Conservation (phyloP, 2,888 invertebrate species). For the Candidula unifasciata region DNA sequence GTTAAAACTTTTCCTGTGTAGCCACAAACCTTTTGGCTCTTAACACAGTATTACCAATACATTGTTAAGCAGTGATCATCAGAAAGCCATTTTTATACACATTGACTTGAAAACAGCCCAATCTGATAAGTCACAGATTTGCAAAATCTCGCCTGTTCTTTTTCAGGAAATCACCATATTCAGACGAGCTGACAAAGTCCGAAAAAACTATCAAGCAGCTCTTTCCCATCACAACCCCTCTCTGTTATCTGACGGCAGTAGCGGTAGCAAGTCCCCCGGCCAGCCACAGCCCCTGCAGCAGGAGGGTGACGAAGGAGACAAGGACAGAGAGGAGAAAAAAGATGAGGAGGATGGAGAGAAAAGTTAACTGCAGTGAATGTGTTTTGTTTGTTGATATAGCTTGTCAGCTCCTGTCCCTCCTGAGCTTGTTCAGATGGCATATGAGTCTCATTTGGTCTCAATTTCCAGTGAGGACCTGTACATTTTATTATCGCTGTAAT, state of each 20-base stretch:
- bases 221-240: conserved; percentile 56
- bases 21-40: too few species aligned
- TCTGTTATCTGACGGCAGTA: conserved; percentile 33
- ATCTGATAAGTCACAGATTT: too few species aligned
- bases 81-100: too few species aligned
- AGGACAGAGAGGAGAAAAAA: conserved; percentile 31
- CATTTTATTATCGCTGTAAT: not conserved
- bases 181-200: conserved; percentile 92
- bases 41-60: too few species aligned
- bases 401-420: conserved; percentile 17
- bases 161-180: conserved; percentile 94
- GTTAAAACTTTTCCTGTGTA: too few species aligned
- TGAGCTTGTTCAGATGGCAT: not conserved
- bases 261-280: conserved; percentile 20
- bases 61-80: too few species aligned
- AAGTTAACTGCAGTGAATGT: conserved; percentile 4
- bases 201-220: conserved; percentile 63
- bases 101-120: too few species aligned
- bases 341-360: conserved; percentile 28
- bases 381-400: not conserved
- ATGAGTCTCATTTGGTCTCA: not conserved
- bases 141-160: not conserved
- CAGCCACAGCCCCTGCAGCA: conserved; percentile 25
- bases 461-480: not conserved
- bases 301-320: conserved; percentile 40